Evolutionary conservation across 2,888 invertebrate genomes (phyloP), one percentile per base, ranked within the genome.

Genomic region (Drosophila sordidula): DNA sequence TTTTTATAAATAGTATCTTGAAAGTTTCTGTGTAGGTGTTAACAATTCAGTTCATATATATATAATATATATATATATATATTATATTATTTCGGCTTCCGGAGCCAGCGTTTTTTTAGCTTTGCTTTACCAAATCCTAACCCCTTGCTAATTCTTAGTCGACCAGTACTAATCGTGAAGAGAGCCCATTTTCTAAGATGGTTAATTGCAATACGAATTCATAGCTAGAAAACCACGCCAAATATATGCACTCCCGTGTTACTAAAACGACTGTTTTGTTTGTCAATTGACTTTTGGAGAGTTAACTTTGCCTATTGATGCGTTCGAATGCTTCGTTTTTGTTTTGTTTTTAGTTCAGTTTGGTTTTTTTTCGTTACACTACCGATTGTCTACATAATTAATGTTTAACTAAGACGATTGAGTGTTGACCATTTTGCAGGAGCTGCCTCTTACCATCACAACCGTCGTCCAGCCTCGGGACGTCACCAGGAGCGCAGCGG

Each of bases 391-490:
- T 25, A 4, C 6, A 14, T 2, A 12, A 6, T 6, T 2, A 25
- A 11, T 47, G 18, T 32, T 26, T 36, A 18, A 47, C 44, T 70
- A 52, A 69, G 14, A 52, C n/a, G 16, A 16, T 0, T 3, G 6
- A 58, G 71, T 75, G 71, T 74, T 75, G 38, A 39, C 57, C 73
- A 22, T 78, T 63, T 90, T 90, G 56, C 88, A 90, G 90, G 86
- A 90, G 92, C 91, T 86, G 90, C 91, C 89, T 90, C 92, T 68
- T 92, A 92, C 82, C 92, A 91, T 85, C 91, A 91, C 66, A 92
- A 89, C 84, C 90, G 92, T 68, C 91, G 92, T 52, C 90, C 90
- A 73, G 82, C 89, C 70, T 88, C 90, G 34, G 88, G 83, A 50
- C 89, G 91, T 47, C 92, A 91, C 66, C 88, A 89, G 61, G 90